Conservation (phyloP, 2,888 invertebrate genomes). For the Rhingia campestris region DNA sequence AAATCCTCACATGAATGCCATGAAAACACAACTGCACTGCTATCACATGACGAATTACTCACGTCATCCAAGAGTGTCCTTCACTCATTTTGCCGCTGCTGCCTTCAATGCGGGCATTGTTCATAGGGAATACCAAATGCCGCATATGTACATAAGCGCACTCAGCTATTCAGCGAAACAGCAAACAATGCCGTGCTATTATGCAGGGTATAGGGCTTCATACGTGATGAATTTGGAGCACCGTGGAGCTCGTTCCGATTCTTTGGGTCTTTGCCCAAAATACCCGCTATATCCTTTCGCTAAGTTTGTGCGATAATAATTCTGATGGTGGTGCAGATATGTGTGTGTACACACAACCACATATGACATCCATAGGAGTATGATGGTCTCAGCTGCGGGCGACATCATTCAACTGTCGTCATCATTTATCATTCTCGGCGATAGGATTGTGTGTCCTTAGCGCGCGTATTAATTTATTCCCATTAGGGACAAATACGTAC, state of each 20-base stretch:
- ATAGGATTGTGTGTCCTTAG: conserved; percentile 3
- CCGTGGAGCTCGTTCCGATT: background rate
- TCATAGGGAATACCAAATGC: conserved; percentile 3
- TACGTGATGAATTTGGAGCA: conserved; percentile 4
- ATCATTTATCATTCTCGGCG: conserved; percentile 23
- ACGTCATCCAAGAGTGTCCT: conserved; percentile 1
- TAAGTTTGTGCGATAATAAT: conserved; percentile 16
- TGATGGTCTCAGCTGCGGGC: background rate
- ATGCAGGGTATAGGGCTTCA: background rate
- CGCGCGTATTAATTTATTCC: background rate
- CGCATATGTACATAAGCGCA: conserved; percentile 11
- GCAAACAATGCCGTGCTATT: conserved; percentile 12
- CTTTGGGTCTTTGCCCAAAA: background rate
- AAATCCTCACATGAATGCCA: conserved; percentile 15
- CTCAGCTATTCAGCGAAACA: conserved; percentile 8
- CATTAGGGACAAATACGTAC: conserved; percentile 8
- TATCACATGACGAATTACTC: conserved; percentile 21
- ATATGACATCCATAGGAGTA: background rate
- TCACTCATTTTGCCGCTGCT: background rate
- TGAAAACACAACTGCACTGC: conserved; percentile 2
- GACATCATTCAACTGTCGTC: conserved; percentile 42
- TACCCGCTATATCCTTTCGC: background rate
- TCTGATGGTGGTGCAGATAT: background rate
- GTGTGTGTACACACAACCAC: background rate
- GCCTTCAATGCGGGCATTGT: conserved; percentile 6